Evolutionary conservation across 2,797 vertebrate genomes (phyloP).

Genomic region (Florisuga fusca): DNA sequence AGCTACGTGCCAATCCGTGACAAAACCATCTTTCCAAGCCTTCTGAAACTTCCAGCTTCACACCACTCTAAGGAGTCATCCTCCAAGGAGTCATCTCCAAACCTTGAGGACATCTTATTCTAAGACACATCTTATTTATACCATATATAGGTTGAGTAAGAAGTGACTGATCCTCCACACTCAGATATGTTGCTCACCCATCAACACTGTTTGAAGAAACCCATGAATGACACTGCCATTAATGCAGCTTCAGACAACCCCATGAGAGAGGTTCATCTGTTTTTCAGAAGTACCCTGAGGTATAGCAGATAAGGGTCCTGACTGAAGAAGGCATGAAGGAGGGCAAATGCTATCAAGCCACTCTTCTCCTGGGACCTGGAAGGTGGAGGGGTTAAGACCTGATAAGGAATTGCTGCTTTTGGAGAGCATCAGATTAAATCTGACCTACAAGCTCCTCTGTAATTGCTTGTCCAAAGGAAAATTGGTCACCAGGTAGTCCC

Average conservation of each 20-base stretch:
- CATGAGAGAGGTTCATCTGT: neutral
- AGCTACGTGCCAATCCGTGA: neutral
- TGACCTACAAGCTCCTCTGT: slow-evolving; percentile 39
- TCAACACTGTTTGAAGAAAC: neutral
- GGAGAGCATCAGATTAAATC: slow-evolving; percentile 26
- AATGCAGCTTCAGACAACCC: neutral
- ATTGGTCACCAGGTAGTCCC: neutral
- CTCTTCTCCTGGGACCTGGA: neutral
- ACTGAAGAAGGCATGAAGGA: neutral
- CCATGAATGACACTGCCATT: accelerated
- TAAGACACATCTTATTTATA: neutral
- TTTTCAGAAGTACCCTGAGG: neutral
- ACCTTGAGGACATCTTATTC: neutral
- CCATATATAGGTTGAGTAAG: neutral
- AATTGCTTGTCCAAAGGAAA: neutral
- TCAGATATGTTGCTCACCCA: neutral
- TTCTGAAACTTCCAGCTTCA: neutral
- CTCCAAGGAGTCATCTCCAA: neutral
- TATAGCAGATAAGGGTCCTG: neutral
- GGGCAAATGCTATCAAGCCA: neutral
- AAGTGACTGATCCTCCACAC: neutral
- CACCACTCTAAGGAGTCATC: neutral
- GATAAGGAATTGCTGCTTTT: neutral
- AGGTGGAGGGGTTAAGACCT: slow-evolving; percentile 9
- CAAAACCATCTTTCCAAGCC: neutral